Conservation (phyloP, 2,113 vertebrate species). For the Datnioides undecimradiatus region DNA sequence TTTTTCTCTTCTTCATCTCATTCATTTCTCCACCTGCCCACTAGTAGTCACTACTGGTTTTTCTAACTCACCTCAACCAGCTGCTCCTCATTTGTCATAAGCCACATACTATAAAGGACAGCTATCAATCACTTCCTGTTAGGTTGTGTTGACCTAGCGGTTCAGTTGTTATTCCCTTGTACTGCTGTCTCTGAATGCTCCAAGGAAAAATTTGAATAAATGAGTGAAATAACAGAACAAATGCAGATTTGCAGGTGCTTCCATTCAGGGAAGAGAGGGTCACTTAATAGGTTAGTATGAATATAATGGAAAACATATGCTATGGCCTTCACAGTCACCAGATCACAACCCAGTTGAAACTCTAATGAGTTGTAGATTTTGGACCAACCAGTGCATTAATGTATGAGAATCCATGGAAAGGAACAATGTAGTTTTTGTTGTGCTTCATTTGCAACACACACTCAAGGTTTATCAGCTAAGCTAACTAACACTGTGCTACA, state of each 20-base stretch:
- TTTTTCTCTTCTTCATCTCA: not conserved
- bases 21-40: not conserved
- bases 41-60: conserved; percentile 3
- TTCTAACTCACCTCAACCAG: not conserved
- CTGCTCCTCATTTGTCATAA: not conserved
- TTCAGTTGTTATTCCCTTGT: too few relatives aligned
- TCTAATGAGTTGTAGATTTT: not conserved
- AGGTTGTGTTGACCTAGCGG: not conserved
- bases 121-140: not conserved
- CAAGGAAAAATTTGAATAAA: too few relatives aligned
- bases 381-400: too few relatives aligned
- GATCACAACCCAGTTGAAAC: not conserved
- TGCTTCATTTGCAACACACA: not conserved
- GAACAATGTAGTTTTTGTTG: too few relatives aligned
- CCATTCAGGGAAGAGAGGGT: not conserved
- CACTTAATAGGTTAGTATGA: not conserved
- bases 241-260: too few relatives aligned
- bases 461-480: not conserved
- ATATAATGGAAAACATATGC: not conserved
- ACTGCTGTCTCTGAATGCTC: too few relatives aligned
- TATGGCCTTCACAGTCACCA: not conserved
- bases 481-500: not conserved
- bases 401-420: too few relatives aligned
- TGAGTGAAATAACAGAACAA: too few relatives aligned
- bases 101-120: not conserved